Evolutionary conservation across 1,140 invertebrate genomes (phyloP).

Genomic region (Lamellibrachia luymesi): DNA sequence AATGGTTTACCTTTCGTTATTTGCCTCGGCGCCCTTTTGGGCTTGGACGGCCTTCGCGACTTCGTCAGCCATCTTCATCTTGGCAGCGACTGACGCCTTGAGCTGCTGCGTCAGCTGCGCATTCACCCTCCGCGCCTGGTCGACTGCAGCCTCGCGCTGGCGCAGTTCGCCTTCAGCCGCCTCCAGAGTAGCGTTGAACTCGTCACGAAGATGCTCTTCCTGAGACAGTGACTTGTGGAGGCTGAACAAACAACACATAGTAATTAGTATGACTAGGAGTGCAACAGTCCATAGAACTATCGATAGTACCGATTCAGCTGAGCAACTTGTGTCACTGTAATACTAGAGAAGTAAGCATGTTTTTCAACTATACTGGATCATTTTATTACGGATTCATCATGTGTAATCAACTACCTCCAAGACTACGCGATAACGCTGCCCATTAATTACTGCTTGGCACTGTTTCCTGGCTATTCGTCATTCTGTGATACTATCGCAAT

Average conservation of each 20-base stretch:
- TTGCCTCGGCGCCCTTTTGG: conserved; percentile 13
- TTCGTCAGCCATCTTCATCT: conserved; percentile 14
- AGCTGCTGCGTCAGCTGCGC: conserved; percentile 21
- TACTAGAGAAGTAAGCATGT: no score
- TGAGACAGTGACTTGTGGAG: conserved; percentile 26
- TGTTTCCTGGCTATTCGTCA: no score
- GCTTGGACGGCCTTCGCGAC: conserved; percentile 9
- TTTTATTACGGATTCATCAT: no score
- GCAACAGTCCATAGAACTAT: no score
- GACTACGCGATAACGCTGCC: no score
- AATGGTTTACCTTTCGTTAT: conserved; percentile 2
- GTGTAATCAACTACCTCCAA: no score
- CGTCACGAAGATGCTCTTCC: conserved; percentile 26
- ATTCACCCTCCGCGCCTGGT: conserved; percentile 21
- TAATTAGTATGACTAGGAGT: not conserved
- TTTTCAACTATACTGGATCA: no score
- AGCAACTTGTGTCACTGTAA: no score
- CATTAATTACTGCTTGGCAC: no score
- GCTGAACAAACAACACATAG: not conserved
- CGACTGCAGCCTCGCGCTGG: conserved; percentile 12
- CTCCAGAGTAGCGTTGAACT: conserved; percentile 24
- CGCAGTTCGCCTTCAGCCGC: conserved; percentile 15
- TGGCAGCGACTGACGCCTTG: conserved; percentile 11
- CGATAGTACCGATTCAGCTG: no score
- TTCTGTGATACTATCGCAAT: no score